Evolutionary conservation across 2,797 vertebrate species (phyloP), one percentile per base, ranked within the genome.

Genomic region (Adrianichthys oophorus): DNA sequence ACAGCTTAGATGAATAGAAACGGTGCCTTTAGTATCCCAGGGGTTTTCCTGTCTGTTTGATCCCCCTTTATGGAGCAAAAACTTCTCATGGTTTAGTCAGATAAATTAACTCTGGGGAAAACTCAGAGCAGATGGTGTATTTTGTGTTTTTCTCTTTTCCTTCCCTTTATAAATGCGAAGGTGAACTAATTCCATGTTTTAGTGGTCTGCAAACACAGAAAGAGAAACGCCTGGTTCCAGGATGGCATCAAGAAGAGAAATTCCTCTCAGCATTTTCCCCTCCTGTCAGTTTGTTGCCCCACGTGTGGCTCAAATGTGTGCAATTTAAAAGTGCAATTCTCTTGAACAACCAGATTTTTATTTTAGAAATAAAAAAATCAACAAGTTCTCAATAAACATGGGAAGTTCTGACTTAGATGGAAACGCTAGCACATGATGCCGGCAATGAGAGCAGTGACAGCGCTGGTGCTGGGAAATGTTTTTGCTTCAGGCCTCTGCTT

Each of bases 401-500:
- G 10, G 3, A 37, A 12, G 10, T 37, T 37, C 5, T 18, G 53
- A 16, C 40, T 57, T 17, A 37, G 15, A 12, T 24, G 21, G 46
- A 19, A 51, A 10, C 19, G 18, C 42, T 16, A 46, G 18, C 54
- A 55, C 52, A 21, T 24, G 4, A 4, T 70, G 64, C 77, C 73
- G 71, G 64, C 65, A 70, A 57, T 64, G 70, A 72, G 54, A 62
- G 61, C 63, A 62, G 78, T 71, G 70, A 68, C 23, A 74, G 63
- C 56, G 51, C 56, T 52, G 61, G 76, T 58, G 51, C 57, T 52
- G 61, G 76, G 63, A 56, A 78, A 62, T 78, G 63, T 78, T 84
- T 80, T 52, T 70, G 85, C 86, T 79, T 23, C 61, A 82, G 85
- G 85, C 79, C 69, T 77, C 68, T 76, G 68, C 66, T 29, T 84